A percentile compares a stretch with the other conserved stretches of the same genome.
phyloP scores from a whole-genome alignment of 2,113 vertebrate genomes.

The Elachura formosa region DNA sequence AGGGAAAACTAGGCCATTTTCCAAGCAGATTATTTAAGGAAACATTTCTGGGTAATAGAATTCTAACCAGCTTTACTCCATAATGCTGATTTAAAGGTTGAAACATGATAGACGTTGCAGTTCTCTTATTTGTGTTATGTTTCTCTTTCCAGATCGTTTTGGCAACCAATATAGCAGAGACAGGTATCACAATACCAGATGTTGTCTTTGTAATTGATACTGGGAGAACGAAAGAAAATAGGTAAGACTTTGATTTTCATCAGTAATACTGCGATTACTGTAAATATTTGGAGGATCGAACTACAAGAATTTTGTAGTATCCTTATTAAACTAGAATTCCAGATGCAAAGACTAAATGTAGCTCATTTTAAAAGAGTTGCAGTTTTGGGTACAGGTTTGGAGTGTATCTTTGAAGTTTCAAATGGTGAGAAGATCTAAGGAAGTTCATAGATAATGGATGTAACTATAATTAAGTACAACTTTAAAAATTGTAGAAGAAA shows the following conservation, averaged over 20 bases:
- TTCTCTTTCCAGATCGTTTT: conserved; percentile 86
- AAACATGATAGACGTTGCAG: neutral
- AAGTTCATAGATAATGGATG: neutral
- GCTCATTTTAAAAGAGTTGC: neutral
- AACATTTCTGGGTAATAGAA: neutral
- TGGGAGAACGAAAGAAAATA: conserved; percentile 96
- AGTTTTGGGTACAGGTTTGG: neutral
- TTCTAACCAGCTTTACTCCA: neutral
- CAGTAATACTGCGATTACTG: neutral
- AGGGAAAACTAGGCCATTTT: neutral
- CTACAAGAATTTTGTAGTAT: neutral
- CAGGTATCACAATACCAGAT: conserved; percentile 96
- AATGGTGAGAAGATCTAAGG: neutral
- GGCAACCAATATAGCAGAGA: conserved; percentile 98
- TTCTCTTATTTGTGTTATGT: neutral
- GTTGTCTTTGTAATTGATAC: conserved; percentile 96
- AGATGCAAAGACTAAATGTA: neutral
- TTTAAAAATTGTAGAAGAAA: too few relatives aligned
- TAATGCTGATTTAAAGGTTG: neutral
- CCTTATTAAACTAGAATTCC: neutral
- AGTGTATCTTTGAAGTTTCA: neutral
- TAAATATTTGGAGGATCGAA: neutral
- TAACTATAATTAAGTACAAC: too few relatives aligned
- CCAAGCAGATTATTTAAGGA: neutral
- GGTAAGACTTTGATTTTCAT: conserved; percentile 71